These are phyloP conservation scores for Aphodius granarius DNA, from an alignment of 2,888 invertebrate genomes.

Conservation along the genomic window DNA sequence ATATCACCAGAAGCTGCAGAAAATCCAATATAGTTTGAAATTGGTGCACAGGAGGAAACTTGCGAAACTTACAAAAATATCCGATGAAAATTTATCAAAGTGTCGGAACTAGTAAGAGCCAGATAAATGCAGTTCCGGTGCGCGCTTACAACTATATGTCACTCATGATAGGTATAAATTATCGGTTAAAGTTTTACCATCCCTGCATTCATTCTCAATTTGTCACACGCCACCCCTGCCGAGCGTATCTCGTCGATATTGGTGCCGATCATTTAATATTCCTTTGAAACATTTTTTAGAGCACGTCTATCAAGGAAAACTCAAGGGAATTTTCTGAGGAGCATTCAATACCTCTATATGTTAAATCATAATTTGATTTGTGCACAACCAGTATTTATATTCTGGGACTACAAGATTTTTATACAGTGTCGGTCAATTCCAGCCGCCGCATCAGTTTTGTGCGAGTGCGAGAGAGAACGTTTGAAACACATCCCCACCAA, in stretches of 20 bases:
- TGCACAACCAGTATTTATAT: too few species aligned
- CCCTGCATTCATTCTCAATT: slow-evolving; percentile 11
- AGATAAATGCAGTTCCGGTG: slow-evolving; percentile 13
- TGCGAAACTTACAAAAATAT: slow-evolving; percentile 9
- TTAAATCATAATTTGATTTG: too few species aligned
- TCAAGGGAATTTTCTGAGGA: too few species aligned
- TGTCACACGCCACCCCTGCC: neutral
- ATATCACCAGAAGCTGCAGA: slow-evolving; percentile 3
- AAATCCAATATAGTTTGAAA: slow-evolving; percentile 13
- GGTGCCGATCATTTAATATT: neutral
- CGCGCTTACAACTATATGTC: slow-evolving; percentile 6
- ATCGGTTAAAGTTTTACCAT: slow-evolving; percentile 4
- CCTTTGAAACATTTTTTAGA: neutral
- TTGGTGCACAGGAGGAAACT: slow-evolving; percentile 6
- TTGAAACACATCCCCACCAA: too few species aligned
- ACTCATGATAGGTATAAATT: slow-evolving; percentile 15
- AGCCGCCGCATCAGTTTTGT: too few species aligned
- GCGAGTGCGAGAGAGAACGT: too few species aligned
- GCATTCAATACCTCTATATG: too few species aligned
- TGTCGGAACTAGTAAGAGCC: slow-evolving; percentile 10
- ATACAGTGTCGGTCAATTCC: too few species aligned
- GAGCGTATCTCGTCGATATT: neutral
- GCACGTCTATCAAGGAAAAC: too few species aligned
- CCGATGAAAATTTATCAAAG: slow-evolving; percentile 14
- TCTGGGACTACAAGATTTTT: too few species aligned